Percentiles rank a stretch among this genome's conserved stretches.
Conservation (phyloP, 2,888 invertebrate species). For the Eristalis arbustorum region DNA sequence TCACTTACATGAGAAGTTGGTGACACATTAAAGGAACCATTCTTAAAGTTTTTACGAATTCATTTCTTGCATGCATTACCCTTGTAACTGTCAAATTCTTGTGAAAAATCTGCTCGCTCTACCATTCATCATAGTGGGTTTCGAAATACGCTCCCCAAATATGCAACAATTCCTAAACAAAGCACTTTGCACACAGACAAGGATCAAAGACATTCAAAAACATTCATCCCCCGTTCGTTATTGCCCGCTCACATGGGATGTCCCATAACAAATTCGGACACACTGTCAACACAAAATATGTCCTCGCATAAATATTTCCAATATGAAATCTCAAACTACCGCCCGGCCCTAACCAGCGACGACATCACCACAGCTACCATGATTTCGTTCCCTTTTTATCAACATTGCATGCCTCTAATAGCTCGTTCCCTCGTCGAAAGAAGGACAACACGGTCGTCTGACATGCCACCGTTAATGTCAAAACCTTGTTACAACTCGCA, state of each 20-base stretch:
- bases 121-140: too few relatives aligned
- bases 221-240: not conserved
- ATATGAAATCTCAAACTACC: constrained; percentile 16
- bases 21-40: too few relatives aligned
- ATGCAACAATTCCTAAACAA: not conserved
- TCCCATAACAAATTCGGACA: constrained; percentile 2
- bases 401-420: constrained; percentile 23
- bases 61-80: too few relatives aligned
- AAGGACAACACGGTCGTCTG: constrained; percentile 19
- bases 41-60: too few relatives aligned
- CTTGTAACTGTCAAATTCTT: too few relatives aligned
- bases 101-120: too few relatives aligned
- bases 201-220: not conserved
- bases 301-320: constrained; percentile 16
- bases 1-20: too few relatives aligned
- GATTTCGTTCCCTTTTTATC: not conserved
- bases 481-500: constrained; percentile 51
- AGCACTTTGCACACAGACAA: not conserved
- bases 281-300: constrained; percentile 6
- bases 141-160: not conserved
- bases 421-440: not conserved
- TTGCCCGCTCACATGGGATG: not conserved
- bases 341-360: not conserved
- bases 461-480: constrained; percentile 51
- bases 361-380: not conserved